Evolutionary conservation across 2,888 invertebrate genomes (phyloP).

Genomic region (Lamproptera curius): DNA sequence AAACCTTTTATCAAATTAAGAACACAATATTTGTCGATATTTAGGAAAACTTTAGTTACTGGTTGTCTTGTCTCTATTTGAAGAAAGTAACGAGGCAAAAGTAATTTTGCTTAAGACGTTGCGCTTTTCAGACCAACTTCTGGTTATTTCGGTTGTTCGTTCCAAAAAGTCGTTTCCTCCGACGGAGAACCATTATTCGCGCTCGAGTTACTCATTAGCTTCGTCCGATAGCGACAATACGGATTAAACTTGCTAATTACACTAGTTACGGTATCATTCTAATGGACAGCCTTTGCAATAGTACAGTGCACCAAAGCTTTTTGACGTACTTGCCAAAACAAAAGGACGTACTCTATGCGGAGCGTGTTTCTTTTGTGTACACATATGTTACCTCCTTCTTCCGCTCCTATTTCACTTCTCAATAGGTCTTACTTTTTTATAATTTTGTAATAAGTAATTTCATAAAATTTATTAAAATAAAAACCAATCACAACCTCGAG

Average conservation of each 20-base stretch:
- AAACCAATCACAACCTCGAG: too few relatives aligned
- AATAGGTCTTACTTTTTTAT: too few relatives aligned
- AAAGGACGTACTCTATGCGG: too few relatives aligned
- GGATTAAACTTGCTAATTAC: conserved; percentile 16
- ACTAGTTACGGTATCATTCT: conserved; percentile 1
- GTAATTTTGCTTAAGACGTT: conserved; percentile 9
- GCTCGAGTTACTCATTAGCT: conserved; percentile 20
- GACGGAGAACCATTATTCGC: conserved; percentile 15
- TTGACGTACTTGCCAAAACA: too few relatives aligned
- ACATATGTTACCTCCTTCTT: too few relatives aligned
- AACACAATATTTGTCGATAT: too few relatives aligned
- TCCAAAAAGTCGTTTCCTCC: conserved; percentile 12
- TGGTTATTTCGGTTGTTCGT: conserved; percentile 11
- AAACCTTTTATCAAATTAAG: too few relatives aligned
- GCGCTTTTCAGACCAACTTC: conserved; percentile 9
- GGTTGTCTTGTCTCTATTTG: conserved; percentile 4
- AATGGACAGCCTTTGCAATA: conserved; percentile 1
- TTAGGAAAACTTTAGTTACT: too few relatives aligned
- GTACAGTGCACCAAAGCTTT: neutral
- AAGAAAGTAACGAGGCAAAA: conserved; percentile 11
- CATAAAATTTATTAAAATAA: too few relatives aligned
- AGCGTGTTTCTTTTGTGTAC: too few relatives aligned
- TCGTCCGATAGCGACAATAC: conserved; percentile 17
- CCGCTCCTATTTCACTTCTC: too few relatives aligned
- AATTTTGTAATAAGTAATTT: too few relatives aligned